These are phyloP conservation scores for Malacosoma neustria DNA, from an alignment of 2,888 invertebrate species.

Conservation along the genomic window DNA sequence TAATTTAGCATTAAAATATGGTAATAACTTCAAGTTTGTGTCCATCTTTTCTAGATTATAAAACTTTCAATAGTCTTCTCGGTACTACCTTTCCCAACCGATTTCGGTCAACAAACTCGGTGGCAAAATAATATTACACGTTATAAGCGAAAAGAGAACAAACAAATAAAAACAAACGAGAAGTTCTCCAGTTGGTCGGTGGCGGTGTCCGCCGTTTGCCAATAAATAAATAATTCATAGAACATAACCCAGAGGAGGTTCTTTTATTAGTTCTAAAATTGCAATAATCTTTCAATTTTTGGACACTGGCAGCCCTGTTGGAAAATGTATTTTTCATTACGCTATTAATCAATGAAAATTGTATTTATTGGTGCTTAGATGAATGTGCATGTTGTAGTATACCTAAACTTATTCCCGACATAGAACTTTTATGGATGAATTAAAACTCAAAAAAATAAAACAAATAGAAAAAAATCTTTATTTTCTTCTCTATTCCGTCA, in stretches of 20 bases:
- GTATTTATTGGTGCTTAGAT: too few relatives aligned
- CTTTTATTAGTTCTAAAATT: conserved; percentile 15
- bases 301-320: too few relatives aligned
- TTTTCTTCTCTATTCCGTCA: too few relatives aligned
- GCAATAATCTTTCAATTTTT: conserved; percentile 20
- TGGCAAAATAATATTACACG: conserved; percentile 37
- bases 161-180: conserved; percentile 67
- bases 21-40: conserved; percentile 68
- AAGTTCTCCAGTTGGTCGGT: conserved; percentile 43
- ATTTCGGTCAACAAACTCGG: conserved; percentile 42
- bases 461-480: too few relatives aligned
- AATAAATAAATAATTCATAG: conserved; percentile 36
- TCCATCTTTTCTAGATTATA: conserved; percentile 53
- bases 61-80: conserved; percentile 37
- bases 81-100: conserved; percentile 29
- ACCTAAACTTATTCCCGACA: too few relatives aligned
- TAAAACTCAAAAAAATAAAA: too few relatives aligned
- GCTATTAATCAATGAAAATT: too few relatives aligned
- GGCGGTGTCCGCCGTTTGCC: conserved; percentile 22
- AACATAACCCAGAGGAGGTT: conserved; percentile 19
- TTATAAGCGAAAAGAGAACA: conserved; percentile 64
- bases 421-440: too few relatives aligned
- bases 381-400: too few relatives aligned
- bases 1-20: conserved; percentile 75
- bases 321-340: too few relatives aligned